Percentiles rank a stretch among this genome's conserved stretches.
These are phyloP conservation scores for Pavo muticus DNA, from an alignment of 2,113 vertebrate species.

Conservation along the genomic window DNA sequence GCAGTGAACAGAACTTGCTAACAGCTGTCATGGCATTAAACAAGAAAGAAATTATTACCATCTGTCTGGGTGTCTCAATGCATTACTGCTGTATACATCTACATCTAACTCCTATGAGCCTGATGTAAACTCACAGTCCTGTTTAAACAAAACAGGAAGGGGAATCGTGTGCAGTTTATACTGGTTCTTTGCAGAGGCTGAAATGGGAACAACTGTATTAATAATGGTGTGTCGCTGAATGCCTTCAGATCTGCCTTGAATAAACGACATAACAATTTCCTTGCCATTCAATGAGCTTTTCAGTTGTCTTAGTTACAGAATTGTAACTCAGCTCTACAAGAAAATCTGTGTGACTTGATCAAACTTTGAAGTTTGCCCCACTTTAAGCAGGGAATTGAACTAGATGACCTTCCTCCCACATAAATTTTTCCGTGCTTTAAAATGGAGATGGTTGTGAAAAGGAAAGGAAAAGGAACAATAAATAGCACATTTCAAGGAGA, in stretches of 20 bases:
- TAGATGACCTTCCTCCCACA: neutral
- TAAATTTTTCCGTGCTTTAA: neutral
- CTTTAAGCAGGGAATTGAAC: neutral
- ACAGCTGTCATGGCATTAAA: neutral
- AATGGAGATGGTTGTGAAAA: neutral
- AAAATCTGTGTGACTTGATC: neutral
- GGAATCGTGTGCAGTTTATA: neutral
- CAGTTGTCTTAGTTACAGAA: neutral
- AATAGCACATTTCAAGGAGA: neutral
- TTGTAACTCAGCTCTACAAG: neutral
- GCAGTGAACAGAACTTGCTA: neutral
- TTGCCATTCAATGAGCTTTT: neutral
- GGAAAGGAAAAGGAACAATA: neutral
- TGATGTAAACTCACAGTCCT: neutral
- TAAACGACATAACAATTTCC: neutral
- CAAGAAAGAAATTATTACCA: neutral
- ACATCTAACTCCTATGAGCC: neutral
- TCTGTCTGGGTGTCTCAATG: neutral
- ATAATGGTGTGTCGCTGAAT: neutral
- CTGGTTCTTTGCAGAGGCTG: neutral
- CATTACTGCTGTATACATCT: neutral
- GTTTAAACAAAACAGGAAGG: neutral
- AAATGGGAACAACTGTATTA: neutral
- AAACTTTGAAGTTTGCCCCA: neutral
- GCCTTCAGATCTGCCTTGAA: neutral